Conservation (phyloP, 2,113 vertebrate species). For the Chunga burmeisteri region DNA sequence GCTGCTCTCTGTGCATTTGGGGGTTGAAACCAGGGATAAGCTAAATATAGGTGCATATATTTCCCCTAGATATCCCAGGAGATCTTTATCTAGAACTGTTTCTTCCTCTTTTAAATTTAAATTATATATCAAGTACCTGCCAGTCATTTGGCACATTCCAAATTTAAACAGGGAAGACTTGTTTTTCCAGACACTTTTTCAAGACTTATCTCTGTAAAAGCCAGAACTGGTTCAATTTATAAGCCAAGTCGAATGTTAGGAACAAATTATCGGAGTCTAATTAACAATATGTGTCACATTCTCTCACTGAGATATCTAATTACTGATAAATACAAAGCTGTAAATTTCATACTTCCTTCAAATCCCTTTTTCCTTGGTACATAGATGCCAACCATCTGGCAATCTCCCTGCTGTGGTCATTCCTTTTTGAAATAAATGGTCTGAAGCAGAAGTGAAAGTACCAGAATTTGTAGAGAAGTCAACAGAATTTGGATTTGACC, state of each 20-base stretch:
- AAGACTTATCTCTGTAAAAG: constrained; percentile 67
- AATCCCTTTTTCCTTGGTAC: neutral
- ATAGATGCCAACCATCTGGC: neutral
- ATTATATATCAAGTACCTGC: constrained; percentile 62
- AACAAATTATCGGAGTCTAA: neutral
- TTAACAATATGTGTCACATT: neutral
- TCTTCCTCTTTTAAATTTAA: constrained; percentile 71
- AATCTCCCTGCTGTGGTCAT: neutral
- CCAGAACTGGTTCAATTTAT: constrained; percentile 60
- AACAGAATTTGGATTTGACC: neutral
- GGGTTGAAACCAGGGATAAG: constrained; percentile 46
- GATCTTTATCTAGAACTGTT: constrained; percentile 62
- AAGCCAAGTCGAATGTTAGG: constrained; percentile 22
- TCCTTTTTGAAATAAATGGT: neutral
- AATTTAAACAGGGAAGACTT: constrained; percentile 66
- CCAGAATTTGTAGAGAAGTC: neutral
- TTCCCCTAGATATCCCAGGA: constrained; percentile 52
- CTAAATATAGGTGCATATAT: constrained; percentile 65
- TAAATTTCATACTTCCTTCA: neutral
- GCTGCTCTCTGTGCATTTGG: constrained; percentile 25
- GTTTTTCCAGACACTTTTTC: constrained; percentile 71
- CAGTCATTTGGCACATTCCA: constrained; percentile 67
- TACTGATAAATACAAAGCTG: neutral
- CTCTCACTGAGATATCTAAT: neutral
- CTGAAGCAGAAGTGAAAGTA: neutral